A percentile compares a stretch with the other conserved stretches of the same genome.
Conservation (phyloP, 2,797 vertebrate genomes). For the Peromyscus aztecus region DNA sequence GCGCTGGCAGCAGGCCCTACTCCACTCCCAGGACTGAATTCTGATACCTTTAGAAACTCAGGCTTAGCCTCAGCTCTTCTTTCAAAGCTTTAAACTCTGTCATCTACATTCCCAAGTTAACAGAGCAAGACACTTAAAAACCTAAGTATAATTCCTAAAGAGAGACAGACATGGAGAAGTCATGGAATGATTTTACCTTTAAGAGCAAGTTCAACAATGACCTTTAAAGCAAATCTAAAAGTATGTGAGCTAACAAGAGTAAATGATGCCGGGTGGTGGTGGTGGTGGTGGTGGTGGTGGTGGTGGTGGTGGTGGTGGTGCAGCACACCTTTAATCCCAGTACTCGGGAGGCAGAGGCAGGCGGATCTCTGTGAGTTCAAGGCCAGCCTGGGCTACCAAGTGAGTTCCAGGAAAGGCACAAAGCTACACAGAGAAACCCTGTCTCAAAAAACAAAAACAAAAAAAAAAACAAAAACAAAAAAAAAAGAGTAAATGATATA, state of each 20-base stretch:
- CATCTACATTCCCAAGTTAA: slow-evolving; percentile 38
- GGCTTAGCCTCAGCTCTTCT: slow-evolving; percentile 27
- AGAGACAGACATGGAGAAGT: background rate
- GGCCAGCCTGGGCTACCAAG: too few species aligned
- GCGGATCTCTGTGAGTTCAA: too few species aligned
- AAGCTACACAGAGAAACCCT: too few species aligned
- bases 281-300: too few species aligned
- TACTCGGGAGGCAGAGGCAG: too few species aligned
- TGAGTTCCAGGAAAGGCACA: too few species aligned
- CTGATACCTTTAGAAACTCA: slow-evolving; percentile 14
- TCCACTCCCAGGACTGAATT: slow-evolving; percentile 31
- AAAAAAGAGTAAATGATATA: slow-evolving; percentile 39
- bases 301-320: too few species aligned
- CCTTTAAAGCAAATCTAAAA: slow-evolving; percentile 39
- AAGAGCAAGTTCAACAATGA: background rate
- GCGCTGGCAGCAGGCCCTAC: background rate
- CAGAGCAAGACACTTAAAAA: background rate
- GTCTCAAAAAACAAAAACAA: too few species aligned
- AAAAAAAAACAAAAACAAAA: too few species aligned
- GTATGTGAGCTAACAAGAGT: slow-evolving; percentile 11
- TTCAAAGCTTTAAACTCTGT: slow-evolving; percentile 51
- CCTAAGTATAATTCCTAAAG: background rate
- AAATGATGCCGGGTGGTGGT: too few species aligned
- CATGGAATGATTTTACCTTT: slow-evolving; percentile 1
- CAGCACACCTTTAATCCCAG: too few species aligned